Evolutionary conservation across 2,888 invertebrate genomes (phyloP).

Genomic region (Tipula lateralis): DNA sequence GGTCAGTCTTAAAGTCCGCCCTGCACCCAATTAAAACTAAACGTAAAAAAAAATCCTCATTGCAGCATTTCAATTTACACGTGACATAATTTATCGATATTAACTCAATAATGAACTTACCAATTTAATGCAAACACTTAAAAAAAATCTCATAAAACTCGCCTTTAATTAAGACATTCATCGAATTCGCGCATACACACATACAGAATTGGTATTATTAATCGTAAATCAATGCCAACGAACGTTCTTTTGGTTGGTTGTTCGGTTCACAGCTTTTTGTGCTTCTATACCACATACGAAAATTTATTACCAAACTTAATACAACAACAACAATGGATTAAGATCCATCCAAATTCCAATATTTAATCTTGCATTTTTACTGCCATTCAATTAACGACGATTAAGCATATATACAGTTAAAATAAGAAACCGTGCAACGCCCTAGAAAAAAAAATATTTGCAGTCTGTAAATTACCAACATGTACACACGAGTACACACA

Average conservation of each 20-base stretch:
- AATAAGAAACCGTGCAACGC: background rate
- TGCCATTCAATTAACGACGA: background rate
- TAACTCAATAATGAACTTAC: too few relatives aligned
- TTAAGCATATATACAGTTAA: conserved; percentile 2
- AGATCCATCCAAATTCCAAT: background rate
- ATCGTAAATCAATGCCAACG: background rate
- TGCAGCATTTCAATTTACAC: too few relatives aligned
- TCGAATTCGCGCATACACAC: background rate
- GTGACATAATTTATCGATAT: too few relatives aligned
- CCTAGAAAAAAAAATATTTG: background rate
- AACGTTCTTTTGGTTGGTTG: background rate
- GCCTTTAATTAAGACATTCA: background rate
- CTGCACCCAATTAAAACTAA: too few relatives aligned
- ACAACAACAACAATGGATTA: too few relatives aligned
- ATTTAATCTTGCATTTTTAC: background rate
- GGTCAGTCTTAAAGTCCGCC: too few relatives aligned
- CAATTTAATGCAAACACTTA: too few relatives aligned
- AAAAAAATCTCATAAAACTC: background rate
- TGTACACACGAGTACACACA: background rate
- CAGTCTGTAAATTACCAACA: background rate
- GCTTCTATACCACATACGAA: too few relatives aligned
- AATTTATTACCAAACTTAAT: too few relatives aligned
- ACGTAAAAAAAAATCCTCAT: too few relatives aligned
- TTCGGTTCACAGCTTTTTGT: too few relatives aligned
- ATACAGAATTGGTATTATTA: background rate